A percentile compares a stretch with the other conserved stretches of the same genome.
Conservation (phyloP, 1,140 invertebrate genomes). For the Vanessa atalanta region DNA sequence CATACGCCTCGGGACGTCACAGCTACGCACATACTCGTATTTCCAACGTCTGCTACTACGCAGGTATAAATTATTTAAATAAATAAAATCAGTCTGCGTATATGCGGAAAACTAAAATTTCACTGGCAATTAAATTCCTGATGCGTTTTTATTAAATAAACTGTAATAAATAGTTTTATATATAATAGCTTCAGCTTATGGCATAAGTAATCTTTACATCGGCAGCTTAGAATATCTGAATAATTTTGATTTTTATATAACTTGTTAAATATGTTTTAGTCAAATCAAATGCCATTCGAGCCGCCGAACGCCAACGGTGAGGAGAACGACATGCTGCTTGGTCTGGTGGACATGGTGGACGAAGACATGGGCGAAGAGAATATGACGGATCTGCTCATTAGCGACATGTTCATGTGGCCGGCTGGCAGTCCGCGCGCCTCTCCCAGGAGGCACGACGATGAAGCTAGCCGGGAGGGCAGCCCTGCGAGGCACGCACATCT, state of each 20-base stretch:
- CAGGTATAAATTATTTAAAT: constrained; percentile 83
- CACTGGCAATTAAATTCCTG: too few relatives aligned
- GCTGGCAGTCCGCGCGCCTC: constrained; percentile 77
- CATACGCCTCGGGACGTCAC: constrained; percentile 96
- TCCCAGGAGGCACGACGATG: constrained; percentile 77
- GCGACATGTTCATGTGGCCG: constrained; percentile 82
- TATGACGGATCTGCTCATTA: constrained; percentile 82
- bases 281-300: constrained; percentile 92
- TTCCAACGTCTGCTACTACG: constrained; percentile 98
- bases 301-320: constrained; percentile 89
- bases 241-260: background rate
- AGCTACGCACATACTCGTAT: constrained; percentile 98
- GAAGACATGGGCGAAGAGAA: constrained; percentile 89
- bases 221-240: too few relatives aligned
- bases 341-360: constrained; percentile 87
- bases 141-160: too few relatives aligned
- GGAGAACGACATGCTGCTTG: constrained; percentile 86
- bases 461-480: constrained; percentile 52
- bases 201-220: background rate
- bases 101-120: too few relatives aligned
- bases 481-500: constrained; percentile 52
- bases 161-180: too few relatives aligned
- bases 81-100: too few relatives aligned
- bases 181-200: background rate
- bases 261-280: constrained; percentile 78